phyloP scores from a whole-genome alignment of 1,140 invertebrate species.

The Oreohelix idahoensis region DNA sequence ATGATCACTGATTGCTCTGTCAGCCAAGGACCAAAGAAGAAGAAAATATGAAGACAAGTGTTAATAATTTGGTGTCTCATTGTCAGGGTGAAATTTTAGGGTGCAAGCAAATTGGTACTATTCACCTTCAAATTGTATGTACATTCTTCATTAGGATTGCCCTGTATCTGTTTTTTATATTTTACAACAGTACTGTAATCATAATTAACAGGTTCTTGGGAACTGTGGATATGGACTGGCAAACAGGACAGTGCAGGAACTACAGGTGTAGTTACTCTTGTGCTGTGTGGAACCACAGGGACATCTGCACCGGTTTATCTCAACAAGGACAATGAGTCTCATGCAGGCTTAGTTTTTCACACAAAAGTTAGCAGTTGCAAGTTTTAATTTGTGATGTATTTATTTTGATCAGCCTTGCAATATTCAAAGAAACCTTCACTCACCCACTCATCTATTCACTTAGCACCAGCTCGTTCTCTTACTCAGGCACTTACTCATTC shows the following conservation, averaged over 20 bases:
- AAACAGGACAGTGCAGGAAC: slow-evolving; percentile 50
- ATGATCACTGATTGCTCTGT: no score
- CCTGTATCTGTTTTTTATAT: no score
- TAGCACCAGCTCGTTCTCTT: no score
- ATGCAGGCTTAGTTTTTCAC: slow-evolving; percentile 50
- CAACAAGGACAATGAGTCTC: slow-evolving; percentile 57
- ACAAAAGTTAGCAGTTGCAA: slow-evolving; percentile 42
- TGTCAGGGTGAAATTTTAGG: no score
- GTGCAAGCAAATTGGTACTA: no score
- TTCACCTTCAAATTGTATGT: no score
- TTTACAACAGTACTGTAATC: neutral
- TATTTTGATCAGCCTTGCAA: neutral
- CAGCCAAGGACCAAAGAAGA: no score
- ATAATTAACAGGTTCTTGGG: slow-evolving; percentile 40
- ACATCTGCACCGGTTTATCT: slow-evolving; percentile 52
- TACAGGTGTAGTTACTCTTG: slow-evolving; percentile 50
- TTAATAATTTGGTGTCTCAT: no score
- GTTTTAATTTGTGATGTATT: no score
- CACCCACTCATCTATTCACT: neutral
- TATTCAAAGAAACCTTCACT: neutral
- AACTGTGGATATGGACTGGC: slow-evolving; percentile 52
- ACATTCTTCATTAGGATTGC: no score
- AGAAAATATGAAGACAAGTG: no score
- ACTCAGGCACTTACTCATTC: no score
- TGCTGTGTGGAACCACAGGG: slow-evolving; percentile 59